Evolutionary conservation across 2,113 vertebrate species (phyloP).

Genomic region (Toxotes chatareus): DNA sequence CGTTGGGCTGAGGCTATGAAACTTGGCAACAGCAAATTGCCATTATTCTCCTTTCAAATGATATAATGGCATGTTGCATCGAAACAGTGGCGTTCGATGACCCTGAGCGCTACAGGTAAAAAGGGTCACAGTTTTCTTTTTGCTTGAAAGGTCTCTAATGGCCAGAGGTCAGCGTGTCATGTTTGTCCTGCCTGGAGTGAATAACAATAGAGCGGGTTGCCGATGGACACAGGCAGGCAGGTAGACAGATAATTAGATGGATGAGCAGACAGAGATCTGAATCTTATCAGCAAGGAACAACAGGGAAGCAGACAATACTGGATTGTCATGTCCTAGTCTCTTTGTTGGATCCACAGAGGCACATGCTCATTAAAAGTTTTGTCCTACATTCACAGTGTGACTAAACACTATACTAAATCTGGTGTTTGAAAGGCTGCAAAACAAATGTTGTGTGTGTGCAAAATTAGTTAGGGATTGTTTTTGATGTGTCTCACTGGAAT

Average conservation of each 20-base stretch:
- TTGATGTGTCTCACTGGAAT: slow-evolving; percentile 1
- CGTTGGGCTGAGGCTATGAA: slow-evolving; percentile 40
- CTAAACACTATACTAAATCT: background rate
- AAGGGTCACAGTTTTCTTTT: slow-evolving; percentile 67
- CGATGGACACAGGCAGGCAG: slow-evolving; percentile 75
- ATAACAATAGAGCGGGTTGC: slow-evolving; percentile 77
- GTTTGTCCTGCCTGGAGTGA: slow-evolving; percentile 83
- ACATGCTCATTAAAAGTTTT: slow-evolving; percentile 46
- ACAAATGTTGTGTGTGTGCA: slow-evolving; percentile 11
- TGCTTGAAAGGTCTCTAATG: slow-evolving; percentile 76
- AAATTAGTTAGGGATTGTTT: background rate
- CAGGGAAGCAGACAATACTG: slow-evolving; percentile 58
- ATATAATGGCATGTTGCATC: slow-evolving; percentile 43
- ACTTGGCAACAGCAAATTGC: slow-evolving; percentile 38
- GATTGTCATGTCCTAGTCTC: slow-evolving; percentile 46
- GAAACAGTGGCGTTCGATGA: slow-evolving; percentile 76
- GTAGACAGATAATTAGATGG: slow-evolving; percentile 77
- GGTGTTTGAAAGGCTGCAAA: background rate
- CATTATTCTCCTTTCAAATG: slow-evolving; percentile 43
- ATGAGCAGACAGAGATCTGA: slow-evolving; percentile 65
- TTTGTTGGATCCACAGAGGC: slow-evolving; percentile 52
- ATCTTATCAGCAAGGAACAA: slow-evolving; percentile 75
- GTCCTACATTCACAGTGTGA: slow-evolving; percentile 38
- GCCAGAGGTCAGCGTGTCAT: slow-evolving; percentile 82
- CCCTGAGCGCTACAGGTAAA: slow-evolving; percentile 74